phyloP scores from a whole-genome alignment of 1,140 invertebrate genomes.

The Frieseomelitta varia region DNA sequence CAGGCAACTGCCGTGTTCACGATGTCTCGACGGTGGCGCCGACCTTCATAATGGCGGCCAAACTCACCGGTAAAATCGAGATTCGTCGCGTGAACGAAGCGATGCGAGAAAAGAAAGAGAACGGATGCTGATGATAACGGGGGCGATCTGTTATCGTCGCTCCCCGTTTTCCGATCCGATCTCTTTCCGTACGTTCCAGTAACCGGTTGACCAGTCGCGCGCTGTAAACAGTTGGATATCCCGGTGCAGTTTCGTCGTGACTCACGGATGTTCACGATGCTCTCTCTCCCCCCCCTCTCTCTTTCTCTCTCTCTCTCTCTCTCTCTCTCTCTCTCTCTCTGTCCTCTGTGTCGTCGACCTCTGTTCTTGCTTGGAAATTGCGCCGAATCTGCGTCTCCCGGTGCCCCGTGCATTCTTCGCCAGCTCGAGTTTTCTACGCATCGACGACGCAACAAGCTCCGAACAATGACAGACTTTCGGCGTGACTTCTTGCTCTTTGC shows the following conservation, averaged over 20 bases:
- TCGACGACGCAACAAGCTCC: slow-evolving; percentile 1
- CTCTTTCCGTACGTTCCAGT: no score
- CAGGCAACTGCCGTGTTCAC: slow-evolving; percentile 52
- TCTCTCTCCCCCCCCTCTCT: slow-evolving; percentile 17
- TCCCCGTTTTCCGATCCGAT: not conserved
- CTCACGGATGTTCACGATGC: slow-evolving; percentile 68
- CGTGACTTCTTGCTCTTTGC: slow-evolving; percentile 12
- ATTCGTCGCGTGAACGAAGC: slow-evolving; percentile 3
- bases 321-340: slow-evolving; percentile 46
- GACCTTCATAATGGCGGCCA: slow-evolving; percentile 61
- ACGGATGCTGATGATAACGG: no score
- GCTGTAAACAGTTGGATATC: slow-evolving; percentile 57
- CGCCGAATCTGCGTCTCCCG: slow-evolving; percentile 69
- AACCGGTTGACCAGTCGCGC: not conserved
- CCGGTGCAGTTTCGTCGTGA: slow-evolving; percentile 71
- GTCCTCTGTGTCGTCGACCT: slow-evolving; percentile 75
- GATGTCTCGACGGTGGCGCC: slow-evolving; percentile 55
- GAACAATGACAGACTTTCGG: slow-evolving; percentile 32
- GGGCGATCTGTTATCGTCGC: no score
- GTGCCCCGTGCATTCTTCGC: slow-evolving; percentile 42
- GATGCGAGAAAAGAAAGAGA: not conserved
- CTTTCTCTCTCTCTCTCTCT: slow-evolving; percentile 14
- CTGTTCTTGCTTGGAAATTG: slow-evolving; percentile 68
- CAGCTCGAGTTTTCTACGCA: slow-evolving; percentile 31
- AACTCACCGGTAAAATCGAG: slow-evolving; percentile 39